Evolutionary conservation across 1,140 invertebrate genomes (phyloP), one percentile per base, ranked within the genome.

Genomic region (Drosophila arizonae): DNA sequence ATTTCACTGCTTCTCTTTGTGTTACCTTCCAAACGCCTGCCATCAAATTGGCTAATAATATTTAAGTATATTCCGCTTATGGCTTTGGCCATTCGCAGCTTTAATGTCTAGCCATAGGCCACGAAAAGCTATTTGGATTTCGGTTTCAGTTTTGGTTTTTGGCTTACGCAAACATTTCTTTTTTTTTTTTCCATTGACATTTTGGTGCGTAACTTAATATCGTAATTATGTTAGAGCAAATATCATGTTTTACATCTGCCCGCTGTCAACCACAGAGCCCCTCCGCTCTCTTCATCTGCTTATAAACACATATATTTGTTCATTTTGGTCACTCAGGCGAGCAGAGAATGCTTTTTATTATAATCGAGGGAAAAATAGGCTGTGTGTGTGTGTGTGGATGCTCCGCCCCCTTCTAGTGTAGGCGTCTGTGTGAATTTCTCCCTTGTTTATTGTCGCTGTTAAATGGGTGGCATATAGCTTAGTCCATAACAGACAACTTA

Each of bases 401-500:
- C 51, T 52, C 54, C 64, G 68, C 62, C 52, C 60, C 13, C 45
- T 69, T 1, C 21, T 60, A 39, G 11, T 63, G 51, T 70, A 48
- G 58, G 21, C 56, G 64, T 72, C 21, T 79, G 45, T 60, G 62
- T 62, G 26, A 39, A 28, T 43, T 28, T 62, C 15, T 54, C 48
- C 33, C 41, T 21, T 65, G 70, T 71, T 62, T 78, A 54, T 68
- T 79, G 55, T 67, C 2, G 21, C 3, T 43, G 67, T 57, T 81
- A 66, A 78, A 78, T 72, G 78, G 71, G 72, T 70, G 45, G 81
- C 72, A 74, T 58, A 46, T 52, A 50, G 56, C 39, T 67, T 68
- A 67, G 72, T 70, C 45, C 50, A 61, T 45, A 62, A 63, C 43
- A 75, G 30, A 71, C 76, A 73, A 82, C 79, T 71, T 82, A 82